Base-by-base conservation (phyloP, 2,797 vertebrate species). In the Cirrhinus mrigala region DNA sequence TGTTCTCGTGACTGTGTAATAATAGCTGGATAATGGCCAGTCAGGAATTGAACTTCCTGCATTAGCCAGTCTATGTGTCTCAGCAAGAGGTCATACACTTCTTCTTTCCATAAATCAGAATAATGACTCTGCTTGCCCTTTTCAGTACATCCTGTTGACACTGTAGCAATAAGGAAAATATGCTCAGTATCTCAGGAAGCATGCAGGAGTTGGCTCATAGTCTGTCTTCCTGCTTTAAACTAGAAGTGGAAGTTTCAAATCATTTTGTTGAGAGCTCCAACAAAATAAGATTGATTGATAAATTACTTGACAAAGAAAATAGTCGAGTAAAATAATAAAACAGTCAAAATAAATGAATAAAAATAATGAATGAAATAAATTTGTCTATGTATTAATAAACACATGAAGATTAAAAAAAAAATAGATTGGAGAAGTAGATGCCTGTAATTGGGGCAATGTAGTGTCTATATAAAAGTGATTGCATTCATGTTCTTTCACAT, bases 71-170 rank as follows among this genome's bases (percentile, higher is more conserved):
- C 54, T 83, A 15, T 54, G 70, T 44, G 68, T 52, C 62, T 24
- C 54, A 20, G 73, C 79, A 15, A 73, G 85, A 87, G 73, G 50
- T 82, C 73, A 73, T 20, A 14, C 48, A 2, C 79, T 73, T 83
- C 73, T 84, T 33, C 27, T 84, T 71, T 81, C 48, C 85, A 68
- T 77, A 24, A 18, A 69, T 62, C 33, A 79, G 73, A 75, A 14
- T 29, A 77, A 86, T 79, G 71, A 86, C 71, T 85, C 20, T 0
- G 6, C 20, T 22, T 46, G 40, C 27, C 20, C 3, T 79, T 76
- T 66, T 64, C 73, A 79, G 24, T 76, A 54, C 68, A 83, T 79
- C 33, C 69, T 76, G 33, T 68, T 85, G 71, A 75, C 68, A 20
- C 40, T 48, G 64, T 69, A 37, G 40, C 10, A 60, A 3, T 24